Evolutionary conservation across 2,797 vertebrate species (phyloP).

Genomic region (Thamnophis elegans): DNA sequence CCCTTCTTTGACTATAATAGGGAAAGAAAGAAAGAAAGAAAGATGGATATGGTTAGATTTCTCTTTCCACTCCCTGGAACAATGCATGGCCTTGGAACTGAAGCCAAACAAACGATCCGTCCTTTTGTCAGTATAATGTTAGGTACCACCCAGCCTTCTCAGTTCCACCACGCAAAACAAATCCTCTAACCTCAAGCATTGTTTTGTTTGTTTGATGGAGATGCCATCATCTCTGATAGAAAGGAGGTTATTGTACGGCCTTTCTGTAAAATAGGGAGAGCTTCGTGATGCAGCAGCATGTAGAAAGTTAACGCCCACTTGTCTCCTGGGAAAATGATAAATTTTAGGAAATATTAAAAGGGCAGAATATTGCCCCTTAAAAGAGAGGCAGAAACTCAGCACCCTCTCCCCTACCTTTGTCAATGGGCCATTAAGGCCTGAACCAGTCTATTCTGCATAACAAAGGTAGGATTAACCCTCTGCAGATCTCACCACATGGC

Average conservation of each 20-base stretch:
- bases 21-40: not conserved
- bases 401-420: too few relatives aligned
- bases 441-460: too few relatives aligned
- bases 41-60: constrained; percentile 5
- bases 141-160: constrained; percentile 49
- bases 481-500: too few relatives aligned
- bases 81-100: constrained; percentile 46
- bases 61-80: constrained; percentile 26
- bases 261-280: constrained; percentile 31
- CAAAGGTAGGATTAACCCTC: too few relatives aligned
- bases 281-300: not conserved
- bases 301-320: too few relatives aligned
- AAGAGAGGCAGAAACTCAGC: too few relatives aligned
- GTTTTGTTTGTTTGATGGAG: constrained; percentile 47
- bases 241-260: constrained; percentile 70
- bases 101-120: constrained; percentile 30
- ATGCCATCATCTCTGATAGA: constrained; percentile 39
- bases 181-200: constrained; percentile 36
- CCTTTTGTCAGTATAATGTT: constrained; percentile 33
- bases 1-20: not conserved
- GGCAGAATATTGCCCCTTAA: too few relatives aligned
- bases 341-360: too few relatives aligned
- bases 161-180: constrained; percentile 33
- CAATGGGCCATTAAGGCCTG: too few relatives aligned
- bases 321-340: too few relatives aligned